These are phyloP conservation scores for Poecilus cupreus DNA, from an alignment of 2,888 invertebrate genomes.

Conservation along the genomic window DNA sequence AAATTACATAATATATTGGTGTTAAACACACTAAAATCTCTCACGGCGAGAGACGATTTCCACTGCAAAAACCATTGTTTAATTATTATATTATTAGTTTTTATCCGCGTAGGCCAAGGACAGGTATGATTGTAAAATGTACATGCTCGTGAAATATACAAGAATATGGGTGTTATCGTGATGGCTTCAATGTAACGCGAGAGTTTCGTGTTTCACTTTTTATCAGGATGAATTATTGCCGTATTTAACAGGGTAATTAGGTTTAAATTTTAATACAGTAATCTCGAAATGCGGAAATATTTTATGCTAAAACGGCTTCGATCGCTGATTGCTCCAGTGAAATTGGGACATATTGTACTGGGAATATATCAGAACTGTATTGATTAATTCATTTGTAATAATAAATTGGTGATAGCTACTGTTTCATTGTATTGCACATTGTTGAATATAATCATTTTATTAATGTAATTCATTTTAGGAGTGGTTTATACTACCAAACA, in stretches of 20 bases:
- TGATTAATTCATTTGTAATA: no score
- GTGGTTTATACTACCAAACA: no score
- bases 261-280: conserved; percentile 6
- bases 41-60: not conserved
- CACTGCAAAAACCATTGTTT: conserved; percentile 11
- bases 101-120: conserved; percentile 38
- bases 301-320: not conserved
- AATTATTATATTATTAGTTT: conserved; percentile 32
- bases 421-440: no score
- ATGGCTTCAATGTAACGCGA: not conserved
- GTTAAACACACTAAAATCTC: no score
- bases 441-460: no score
- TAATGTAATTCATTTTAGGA: no score
- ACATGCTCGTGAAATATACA: not conserved
- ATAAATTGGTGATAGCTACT: no score
- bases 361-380: no score
- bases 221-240: conserved; percentile 10
- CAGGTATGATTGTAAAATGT: not conserved
- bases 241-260: conserved; percentile 13
- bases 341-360: no score
- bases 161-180: not conserved
- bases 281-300: not conserved
- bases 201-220: not conserved
- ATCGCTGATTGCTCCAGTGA: no score
- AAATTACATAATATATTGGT: no score